Base-by-base conservation (phyloP, 37 sponge, comb jelly and placozoan species). In the Oopsacas minuta region DNA sequence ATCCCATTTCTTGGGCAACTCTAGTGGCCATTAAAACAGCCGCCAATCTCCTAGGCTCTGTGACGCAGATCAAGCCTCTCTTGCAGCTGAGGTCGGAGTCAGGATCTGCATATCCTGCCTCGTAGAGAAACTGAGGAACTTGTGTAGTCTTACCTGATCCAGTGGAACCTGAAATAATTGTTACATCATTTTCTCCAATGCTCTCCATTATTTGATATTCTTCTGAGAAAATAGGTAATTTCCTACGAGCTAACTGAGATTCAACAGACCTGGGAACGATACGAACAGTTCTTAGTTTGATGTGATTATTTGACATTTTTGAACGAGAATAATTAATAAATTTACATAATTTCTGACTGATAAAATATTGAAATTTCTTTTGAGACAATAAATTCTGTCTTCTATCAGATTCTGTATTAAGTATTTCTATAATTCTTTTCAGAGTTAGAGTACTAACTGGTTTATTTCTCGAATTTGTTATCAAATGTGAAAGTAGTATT, bases 121-220 rank as follows among this genome's bases (percentile, higher is more conserved):
- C 97, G 39, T 94, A 96, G 38, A 96, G 90, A 83, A 96, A 96
- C 88, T 96, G 97, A 3, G 97, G 97, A 0, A 96, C 91, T 86
- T 96, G 97, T 0, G 97, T 96, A 22, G 97, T 96, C 87, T 96
- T 96, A 0, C 97, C 97, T 53, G 93, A 91, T 1, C 97, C 97
- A 0, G 97, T 96, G 38, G 92, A 94, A 35, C 97, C 97, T 82
- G 91, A 92, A 20, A 96, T 36, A 22, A 96, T 84, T 34, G 88
- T 88, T 20, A 96, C 90, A 52, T 84, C 81, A 32, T 91, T 37
- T 52, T 92, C 91, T 37, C 36, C 85, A 37, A 96, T 89, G 38
- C 90, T 87, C 83, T 92, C 97, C 88, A 96, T 90, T 1, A 96
- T 86, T 0, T 38, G 83, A 81, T 94, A 90, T 83, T 96, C 97